A percentile compares a stretch with the other conserved stretches of the same genome.
phyloP scores from a whole-genome alignment of 2,888 invertebrate genomes.

The Anagyrus pseudococci region DNA sequence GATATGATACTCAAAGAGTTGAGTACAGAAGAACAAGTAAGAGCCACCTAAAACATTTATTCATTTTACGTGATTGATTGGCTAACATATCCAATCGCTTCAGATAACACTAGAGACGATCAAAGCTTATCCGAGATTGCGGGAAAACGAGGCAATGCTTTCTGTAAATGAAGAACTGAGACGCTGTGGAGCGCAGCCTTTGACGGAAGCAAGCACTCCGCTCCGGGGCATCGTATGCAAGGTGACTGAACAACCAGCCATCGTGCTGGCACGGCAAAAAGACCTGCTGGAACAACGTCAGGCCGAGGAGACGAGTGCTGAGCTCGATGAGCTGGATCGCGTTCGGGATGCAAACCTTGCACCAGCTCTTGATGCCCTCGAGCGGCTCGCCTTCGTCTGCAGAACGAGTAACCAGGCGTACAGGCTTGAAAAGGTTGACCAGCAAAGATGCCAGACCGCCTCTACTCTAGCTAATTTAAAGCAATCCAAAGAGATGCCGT shows the following conservation, averaged over 20 bases:
- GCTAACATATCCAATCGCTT: background rate
- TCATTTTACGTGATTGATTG: too few relatives aligned
- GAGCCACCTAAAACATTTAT: too few relatives aligned
- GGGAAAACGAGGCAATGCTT: slow-evolving; percentile 5
- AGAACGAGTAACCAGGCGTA: slow-evolving; percentile 59
- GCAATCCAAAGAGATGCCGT: background rate
- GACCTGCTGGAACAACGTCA: slow-evolving; percentile 3
- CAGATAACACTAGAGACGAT: slow-evolving; percentile 24
- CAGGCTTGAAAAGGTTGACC: slow-evolving; percentile 48
- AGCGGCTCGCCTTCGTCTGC: slow-evolving; percentile 58
- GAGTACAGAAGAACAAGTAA: slow-evolving; percentile 56
- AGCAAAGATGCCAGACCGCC: slow-evolving; percentile 46
- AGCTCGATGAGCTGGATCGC: slow-evolving; percentile 18
- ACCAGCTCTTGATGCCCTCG: slow-evolving; percentile 56
- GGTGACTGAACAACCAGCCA: background rate
- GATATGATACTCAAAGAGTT: slow-evolving; percentile 54
- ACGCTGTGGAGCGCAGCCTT: background rate
- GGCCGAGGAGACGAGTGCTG: background rate
- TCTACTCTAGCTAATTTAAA: too few relatives aligned
- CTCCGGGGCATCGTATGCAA: background rate
- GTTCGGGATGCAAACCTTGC: slow-evolving; percentile 56
- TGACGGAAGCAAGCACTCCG: background rate
- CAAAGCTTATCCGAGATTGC: slow-evolving; percentile 12
- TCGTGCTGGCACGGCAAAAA: background rate
- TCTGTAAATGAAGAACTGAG: background rate